Conservation (phyloP, 2,113 vertebrate species). For the Triplophysa tibetana region DNA sequence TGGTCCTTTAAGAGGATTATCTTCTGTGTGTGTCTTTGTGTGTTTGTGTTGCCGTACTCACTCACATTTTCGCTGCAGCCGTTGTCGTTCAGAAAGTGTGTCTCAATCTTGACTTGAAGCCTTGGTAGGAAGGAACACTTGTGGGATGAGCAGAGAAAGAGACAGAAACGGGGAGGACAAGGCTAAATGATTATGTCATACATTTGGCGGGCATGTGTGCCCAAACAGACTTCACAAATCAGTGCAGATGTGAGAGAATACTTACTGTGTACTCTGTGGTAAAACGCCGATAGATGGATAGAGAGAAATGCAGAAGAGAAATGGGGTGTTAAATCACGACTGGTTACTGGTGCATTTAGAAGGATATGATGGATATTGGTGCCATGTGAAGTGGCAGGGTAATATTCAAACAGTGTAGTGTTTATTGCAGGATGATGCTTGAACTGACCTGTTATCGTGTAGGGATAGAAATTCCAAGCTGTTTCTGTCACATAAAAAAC, state of each 20-base stretch:
- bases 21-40: background rate
- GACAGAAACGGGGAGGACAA: slow-evolving; percentile 47
- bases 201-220: slow-evolving; percentile 36
- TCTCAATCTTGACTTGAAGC: slow-evolving; percentile 78
- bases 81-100: slow-evolving; percentile 78
- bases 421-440: background rate
- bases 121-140: slow-evolving; percentile 60
- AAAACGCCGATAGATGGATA: slow-evolving; percentile 23
- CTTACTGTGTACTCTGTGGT: slow-evolving; percentile 78
- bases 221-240: slow-evolving; percentile 58
- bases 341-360: background rate
- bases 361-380: background rate
- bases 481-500: slow-evolving; percentile 80
- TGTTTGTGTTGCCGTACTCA: slow-evolving; percentile 39
- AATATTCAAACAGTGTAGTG: background rate
- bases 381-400: background rate
- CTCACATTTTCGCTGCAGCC: slow-evolving; percentile 75
- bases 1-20: slow-evolving; percentile 44
- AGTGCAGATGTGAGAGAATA: slow-evolving; percentile 63
- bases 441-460: slow-evolving; percentile 77
- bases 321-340: slow-evolving; percentile 2
- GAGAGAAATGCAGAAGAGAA: slow-evolving; percentile 23
- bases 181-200: slow-evolving; percentile 32
- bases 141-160: slow-evolving; percentile 42
- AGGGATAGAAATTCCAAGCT: slow-evolving; percentile 83